A percentile compares a stretch with the other conserved stretches of the same genome.
Conservation (phyloP, 1,140 invertebrate species). For the Gyrodactylus bullatarudis region DNA sequence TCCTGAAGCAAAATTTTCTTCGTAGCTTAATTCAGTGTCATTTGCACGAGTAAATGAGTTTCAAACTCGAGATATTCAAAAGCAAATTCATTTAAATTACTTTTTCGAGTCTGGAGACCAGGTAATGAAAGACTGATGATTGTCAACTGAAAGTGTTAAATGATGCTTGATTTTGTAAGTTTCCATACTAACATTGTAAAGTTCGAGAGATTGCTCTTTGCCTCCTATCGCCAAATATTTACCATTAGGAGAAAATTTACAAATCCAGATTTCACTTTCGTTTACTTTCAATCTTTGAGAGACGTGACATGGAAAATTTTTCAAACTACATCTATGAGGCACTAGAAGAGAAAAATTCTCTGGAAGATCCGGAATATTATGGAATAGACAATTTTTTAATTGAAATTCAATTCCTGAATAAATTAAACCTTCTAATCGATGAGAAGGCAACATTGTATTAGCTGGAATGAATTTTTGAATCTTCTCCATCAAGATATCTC, state of each 20-base stretch:
- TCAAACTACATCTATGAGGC: not conserved
- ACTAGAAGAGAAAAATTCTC: not conserved
- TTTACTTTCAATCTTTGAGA: not conserved
- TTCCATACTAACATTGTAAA: not conserved
- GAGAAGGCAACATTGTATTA: not conserved
- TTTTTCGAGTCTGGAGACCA: slow-evolving; percentile 4
- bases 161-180: not conserved
- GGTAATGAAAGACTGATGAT: not conserved
- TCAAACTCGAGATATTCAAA: no score
- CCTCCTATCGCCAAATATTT: not conserved
- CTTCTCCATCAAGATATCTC: not conserved
- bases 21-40: no score
- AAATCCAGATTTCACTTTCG: not conserved
- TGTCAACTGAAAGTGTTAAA: not conserved
- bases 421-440: not conserved
- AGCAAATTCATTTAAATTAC: no score
- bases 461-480: slow-evolving; percentile 1
- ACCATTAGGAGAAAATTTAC: slow-evolving; percentile 5
- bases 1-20: no score
- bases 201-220: not conserved
- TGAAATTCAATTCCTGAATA: slow-evolving; percentile 1
- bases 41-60: no score
- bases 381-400: slow-evolving; percentile 1
- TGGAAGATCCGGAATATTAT: not conserved
- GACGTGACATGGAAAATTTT: not conserved